Evolutionary conservation across 2,888 invertebrate genomes (phyloP), one percentile per base, ranked within the genome.

Genomic region (Phalangium opilio): DNA sequence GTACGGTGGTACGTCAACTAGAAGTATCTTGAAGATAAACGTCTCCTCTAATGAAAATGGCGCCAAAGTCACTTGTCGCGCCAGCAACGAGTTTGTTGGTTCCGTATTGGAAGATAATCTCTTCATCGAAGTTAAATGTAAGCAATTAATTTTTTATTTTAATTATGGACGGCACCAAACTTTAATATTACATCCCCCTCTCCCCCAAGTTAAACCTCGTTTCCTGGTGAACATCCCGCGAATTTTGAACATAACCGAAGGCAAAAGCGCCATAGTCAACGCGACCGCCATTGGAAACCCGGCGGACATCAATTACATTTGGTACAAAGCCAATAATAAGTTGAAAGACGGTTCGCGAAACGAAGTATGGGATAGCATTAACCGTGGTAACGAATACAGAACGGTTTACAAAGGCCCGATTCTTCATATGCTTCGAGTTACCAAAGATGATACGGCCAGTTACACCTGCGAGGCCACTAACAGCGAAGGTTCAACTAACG

Each of bases 11-110:
- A 83, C 79, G 38, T 78, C 84, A 1, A 85, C 90, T 1, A 59
- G 62, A 34, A 66, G 63, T 49, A 56, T 57, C n/a, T 44, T 55
- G 17, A 32, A 45, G 8, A 41, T 60, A 41, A 82, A 84, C 64
- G 76, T 90, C 47, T 81, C 80, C 3, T 81, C 86, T 59, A 81
- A 82, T 44, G 77, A 91, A 70, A 86, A 93, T 64, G 83, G 71
- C 15, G 77, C 81, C 3, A 78, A 84, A 18, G 91, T 87, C 68
- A 87, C 87, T 17, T 95, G 95, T 64, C 83, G 89, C 61, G 93
- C 91, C 1, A 81, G 79, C 62, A 93, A 91, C 66, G 77, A 79
- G 8, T 27, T 7, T 8, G 27, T 27, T 8, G 27, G 27, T 7
- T 27, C 27, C 4, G 27, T 27, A 27, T 8, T 27, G 5, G 27